Evolutionary conservation across 2,888 invertebrate species (phyloP), one percentile per base, ranked within the genome.

Genomic region (Eledona agricola): DNA sequence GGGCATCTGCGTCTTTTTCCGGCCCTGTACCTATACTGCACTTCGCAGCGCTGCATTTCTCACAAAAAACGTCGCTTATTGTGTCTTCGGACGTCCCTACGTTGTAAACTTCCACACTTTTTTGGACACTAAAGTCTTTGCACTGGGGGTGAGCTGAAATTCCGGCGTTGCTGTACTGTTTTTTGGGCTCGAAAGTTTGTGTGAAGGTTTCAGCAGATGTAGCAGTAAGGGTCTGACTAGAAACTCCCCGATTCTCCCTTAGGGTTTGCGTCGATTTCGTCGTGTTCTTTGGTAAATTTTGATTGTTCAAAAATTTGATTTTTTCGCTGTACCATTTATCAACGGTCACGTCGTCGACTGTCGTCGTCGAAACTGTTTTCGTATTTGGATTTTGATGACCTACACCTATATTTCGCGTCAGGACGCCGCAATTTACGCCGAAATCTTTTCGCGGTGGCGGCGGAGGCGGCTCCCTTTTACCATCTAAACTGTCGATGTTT

Each of bases 381-480:
- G 73, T 75, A 32, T 72, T 67, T 2, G 75, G 75, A 13, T 67
- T 65, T 59, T 76, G 76, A 57, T 75, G 72, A 3, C 75, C 75
- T 3, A 77, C 82, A 2, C 85, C 87, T 38, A 87, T 78, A 68
- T 86, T 87, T 52, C 87, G 75, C 1, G 83, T 83, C 52, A 84
- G 74, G 15, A 83, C 81, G 2, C 79, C 76, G 60, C 82, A 84
- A 74, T 86, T 87, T 1, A 86, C 83, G 32, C 84, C 87, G 54
- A 86, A 82, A 67, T 86, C 87, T 59, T 87, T 80, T 22, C 77
- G 75, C 16, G 73, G 71, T 1, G 71, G 70, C 3, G 70, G 67
- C 1, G 66, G 58, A 25, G 67, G 67, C 3, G 62, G 64, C 42
- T 58, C 56, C 19, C 57, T 58, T 45, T 64, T 60, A 29, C 46